Percentiles rank a stretch among this genome's conserved stretches.
These are phyloP conservation scores for Zaprionus gabonicus DNA, from an alignment of 1,140 invertebrate species.

Conservation along the genomic window DNA sequence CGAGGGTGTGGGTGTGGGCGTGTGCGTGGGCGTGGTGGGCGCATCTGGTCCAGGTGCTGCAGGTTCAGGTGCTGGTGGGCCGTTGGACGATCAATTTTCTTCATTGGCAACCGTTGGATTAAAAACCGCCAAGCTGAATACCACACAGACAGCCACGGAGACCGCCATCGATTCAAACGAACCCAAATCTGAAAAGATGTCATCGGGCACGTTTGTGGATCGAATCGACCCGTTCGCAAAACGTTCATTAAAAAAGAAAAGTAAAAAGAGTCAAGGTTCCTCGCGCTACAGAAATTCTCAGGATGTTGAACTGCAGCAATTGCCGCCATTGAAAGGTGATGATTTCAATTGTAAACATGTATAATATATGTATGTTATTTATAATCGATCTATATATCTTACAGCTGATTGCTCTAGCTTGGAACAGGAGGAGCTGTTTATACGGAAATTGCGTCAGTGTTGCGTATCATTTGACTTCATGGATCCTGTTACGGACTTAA, in stretches of 20 bases:
- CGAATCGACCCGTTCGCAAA: conserved; percentile 97
- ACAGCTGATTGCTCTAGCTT: conserved; percentile 87
- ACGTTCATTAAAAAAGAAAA: conserved; percentile 96
- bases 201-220: conserved; percentile 95
- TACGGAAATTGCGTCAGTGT: conserved; percentile 98
- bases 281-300: conserved; percentile 95
- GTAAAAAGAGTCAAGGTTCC: conserved; percentile 96
- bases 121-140: conserved; percentile 80
- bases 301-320: conserved; percentile 94
- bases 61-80: conserved; percentile 37
- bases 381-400: neutral
- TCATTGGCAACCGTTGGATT: conserved; percentile 71
- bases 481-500: conserved; percentile 98
- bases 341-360: neutral
- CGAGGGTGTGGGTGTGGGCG: conserved; percentile 69
- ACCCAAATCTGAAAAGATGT: conserved; percentile 87
- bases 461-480: conserved; percentile 99
- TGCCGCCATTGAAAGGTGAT: conserved; percentile 94
- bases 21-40: conserved; percentile 63
- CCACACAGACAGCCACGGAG: conserved; percentile 81
- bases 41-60: conserved; percentile 43
- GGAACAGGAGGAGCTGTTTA: conserved; percentile 99
- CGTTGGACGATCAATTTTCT: conserved; percentile 61
- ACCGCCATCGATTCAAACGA: conserved; percentile 80
- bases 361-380: neutral